Conservation (phyloP, 2,888 invertebrate species). For the Apoda limacodes region DNA sequence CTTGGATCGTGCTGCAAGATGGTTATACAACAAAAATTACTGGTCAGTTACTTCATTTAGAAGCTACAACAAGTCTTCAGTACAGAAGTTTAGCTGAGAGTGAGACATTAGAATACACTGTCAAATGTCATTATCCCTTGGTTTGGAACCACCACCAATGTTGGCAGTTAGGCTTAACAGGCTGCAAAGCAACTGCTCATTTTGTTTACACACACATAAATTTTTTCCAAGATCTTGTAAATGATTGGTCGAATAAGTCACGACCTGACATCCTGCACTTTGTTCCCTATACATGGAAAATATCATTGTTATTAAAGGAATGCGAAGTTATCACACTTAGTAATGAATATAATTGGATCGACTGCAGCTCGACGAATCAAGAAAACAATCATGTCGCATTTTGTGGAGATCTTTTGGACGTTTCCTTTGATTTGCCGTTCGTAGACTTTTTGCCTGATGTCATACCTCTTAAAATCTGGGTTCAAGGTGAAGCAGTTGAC, state of each 20-base stretch:
- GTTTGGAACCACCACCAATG: slow-evolving; percentile 97
- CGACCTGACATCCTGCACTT: slow-evolving; percentile 94
- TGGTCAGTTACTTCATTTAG: slow-evolving; percentile 93
- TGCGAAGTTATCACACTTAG: slow-evolving; percentile 94
- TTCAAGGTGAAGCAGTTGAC: slow-evolving; percentile 95
- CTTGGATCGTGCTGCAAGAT: slow-evolving; percentile 89
- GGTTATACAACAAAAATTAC: slow-evolving; percentile 93
- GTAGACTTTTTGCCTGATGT: slow-evolving; percentile 93
- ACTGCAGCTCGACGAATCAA: slow-evolving; percentile 95
- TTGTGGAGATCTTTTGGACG: slow-evolving; percentile 92
- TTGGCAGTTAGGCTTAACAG: slow-evolving; percentile 92
- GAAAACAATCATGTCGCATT: slow-evolving; percentile 96
- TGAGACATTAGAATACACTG: slow-evolving; percentile 93
- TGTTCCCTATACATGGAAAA: slow-evolving; percentile 97
- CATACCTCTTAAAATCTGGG: slow-evolving; percentile 90
- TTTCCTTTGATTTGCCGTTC: slow-evolving; percentile 95
- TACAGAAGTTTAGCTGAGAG: slow-evolving; percentile 94
- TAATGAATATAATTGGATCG: slow-evolving; percentile 99
- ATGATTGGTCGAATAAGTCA: slow-evolving; percentile 96
- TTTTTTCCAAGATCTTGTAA: slow-evolving; percentile 95
- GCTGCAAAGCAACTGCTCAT: slow-evolving; percentile 93
- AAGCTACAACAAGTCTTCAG: slow-evolving; percentile 95
- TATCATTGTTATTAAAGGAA: slow-evolving; percentile 90
- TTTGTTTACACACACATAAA: slow-evolving; percentile 95
- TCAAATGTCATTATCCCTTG: slow-evolving; percentile 90